A percentile compares a stretch with the other conserved stretches of the same genome.
Conservation (phyloP, 2,797 vertebrate genomes). For the Gallinago stenura region DNA sequence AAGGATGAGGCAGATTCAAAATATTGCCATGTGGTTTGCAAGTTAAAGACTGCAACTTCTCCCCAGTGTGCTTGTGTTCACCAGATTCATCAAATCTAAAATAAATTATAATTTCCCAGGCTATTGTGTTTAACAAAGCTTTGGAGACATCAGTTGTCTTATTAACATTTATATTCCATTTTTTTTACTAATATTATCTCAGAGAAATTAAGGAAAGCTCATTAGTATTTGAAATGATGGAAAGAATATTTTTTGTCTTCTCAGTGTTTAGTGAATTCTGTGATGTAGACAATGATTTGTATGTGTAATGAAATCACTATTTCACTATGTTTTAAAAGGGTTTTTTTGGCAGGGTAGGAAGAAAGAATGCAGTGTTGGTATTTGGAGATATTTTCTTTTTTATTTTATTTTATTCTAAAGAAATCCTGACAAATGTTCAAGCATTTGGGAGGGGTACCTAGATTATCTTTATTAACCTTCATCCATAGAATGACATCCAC, state of each 20-base stretch:
- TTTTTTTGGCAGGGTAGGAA: background rate
- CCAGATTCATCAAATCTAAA: conserved; percentile 58
- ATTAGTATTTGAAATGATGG: conserved; percentile 68
- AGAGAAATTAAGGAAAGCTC: conserved; percentile 74
- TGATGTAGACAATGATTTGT: conserved; percentile 46
- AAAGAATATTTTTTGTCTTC: conserved; percentile 42
- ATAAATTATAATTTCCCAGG: conserved; percentile 70
- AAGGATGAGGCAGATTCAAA: conserved; percentile 30
- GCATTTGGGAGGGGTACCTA: background rate
- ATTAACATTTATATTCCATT: conserved; percentile 79
- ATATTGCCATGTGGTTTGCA: conserved; percentile 54
- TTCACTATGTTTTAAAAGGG: background rate
- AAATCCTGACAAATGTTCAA: background rate
- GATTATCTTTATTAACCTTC: background rate
- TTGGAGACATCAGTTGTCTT: conserved; percentile 69
- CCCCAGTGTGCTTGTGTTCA: conserved; percentile 46
- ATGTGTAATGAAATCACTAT: background rate
- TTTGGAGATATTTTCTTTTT: background rate
- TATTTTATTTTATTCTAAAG: background rate
- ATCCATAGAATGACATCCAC: background rate
- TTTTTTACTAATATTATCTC: conserved; percentile 72
- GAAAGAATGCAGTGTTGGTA: background rate
- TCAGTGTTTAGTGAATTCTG: conserved; percentile 70
- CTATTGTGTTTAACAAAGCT: conserved; percentile 72
- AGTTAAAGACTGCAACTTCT: conserved; percentile 59